These are phyloP conservation scores for Orius insidiosus DNA, from an alignment of 1,140 invertebrate genomes.

Conservation along the genomic window DNA sequence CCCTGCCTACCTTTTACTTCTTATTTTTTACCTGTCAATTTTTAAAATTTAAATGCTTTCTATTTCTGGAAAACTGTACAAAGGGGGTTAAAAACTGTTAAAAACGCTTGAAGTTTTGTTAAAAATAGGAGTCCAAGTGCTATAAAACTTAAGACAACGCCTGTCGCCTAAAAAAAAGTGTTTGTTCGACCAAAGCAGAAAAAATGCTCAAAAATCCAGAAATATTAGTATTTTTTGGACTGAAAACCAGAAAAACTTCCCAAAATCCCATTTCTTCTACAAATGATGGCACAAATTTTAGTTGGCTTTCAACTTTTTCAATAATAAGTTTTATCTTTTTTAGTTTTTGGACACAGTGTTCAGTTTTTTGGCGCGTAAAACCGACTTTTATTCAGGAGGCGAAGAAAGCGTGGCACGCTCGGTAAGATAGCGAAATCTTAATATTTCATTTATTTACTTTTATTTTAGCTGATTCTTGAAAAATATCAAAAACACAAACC, in stretches of 20 bases:
- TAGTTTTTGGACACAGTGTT: slow-evolving; percentile 83
- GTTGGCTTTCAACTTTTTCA: slow-evolving; percentile 19
- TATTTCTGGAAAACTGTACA: not conserved
- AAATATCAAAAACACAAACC: slow-evolving; percentile 64
- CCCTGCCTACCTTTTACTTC: not conserved
- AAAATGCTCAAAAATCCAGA: too few species aligned
- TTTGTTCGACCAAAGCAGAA: too few species aligned
- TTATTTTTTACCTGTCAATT: not conserved
- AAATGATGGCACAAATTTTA: too few species aligned
- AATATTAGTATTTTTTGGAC: too few species aligned
- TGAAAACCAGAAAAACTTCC: too few species aligned
- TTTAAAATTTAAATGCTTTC: not conserved
- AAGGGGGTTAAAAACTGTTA: not conserved
- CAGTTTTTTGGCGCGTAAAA: slow-evolving; percentile 82
- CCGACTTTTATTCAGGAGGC: slow-evolving; percentile 87
- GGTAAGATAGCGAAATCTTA: not conserved
- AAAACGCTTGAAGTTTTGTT: not conserved
- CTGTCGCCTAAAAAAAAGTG: not conserved
- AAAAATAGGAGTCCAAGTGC: not conserved
- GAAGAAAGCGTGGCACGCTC: slow-evolving; percentile 18
- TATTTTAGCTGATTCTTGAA: slow-evolving; percentile 48
- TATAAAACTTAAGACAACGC: not conserved
- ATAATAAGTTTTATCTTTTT: too few species aligned
- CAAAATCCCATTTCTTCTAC: too few species aligned
- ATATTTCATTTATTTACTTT: slow-evolving; percentile 1